Evolutionary conservation across 2,888 invertebrate genomes (phyloP), one percentile per base, ranked within the genome.

Genomic region (Tiliacea citrago): DNA sequence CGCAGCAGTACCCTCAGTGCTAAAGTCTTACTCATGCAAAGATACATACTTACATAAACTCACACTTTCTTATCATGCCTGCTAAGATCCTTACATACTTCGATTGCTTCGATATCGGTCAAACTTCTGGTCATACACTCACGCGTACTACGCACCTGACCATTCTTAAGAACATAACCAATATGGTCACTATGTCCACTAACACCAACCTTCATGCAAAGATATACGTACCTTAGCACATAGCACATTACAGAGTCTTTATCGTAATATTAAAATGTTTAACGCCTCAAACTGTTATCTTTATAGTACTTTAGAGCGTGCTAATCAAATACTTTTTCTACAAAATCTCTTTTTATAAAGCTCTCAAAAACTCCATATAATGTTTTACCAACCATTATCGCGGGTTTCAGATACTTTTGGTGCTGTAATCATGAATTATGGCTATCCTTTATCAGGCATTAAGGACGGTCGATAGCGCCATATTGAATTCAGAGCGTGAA

Each of bases 371-470:
- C 63, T 68, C 61, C 67, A 24, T 60, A 29, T 45, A 69, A 67
- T 42, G 39, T 65, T 72, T 78, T 42, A 61, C 57, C 18, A 66
- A 70, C 39, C 42, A 66, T 70, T 62, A 75, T 74, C 49, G 68
- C 24, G 49, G n/a, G 47, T 68, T 45, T 74, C 16, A 68, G 57
- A 65, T 60, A 73, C 70, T 58, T 77, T 79, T 77, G 75, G 66
- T 68, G 60, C 62, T 51, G 68, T 80, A 73, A 82, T 76, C 77
- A 61, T 80, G 77, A 87, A 63, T 87, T 77, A 87, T 87, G 58
- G 68, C 29, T 42, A 60, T 18, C 58, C 57, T 76, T 79, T 75
- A 85, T 77, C 77, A 61, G 75, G 39, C 49, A 58, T 73, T 85
- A 75, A 76, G 47, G 60, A 58, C 58, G 66, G 42, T 67, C 73